Base-by-base conservation (phyloP, 1,140 invertebrate genomes). In the Papilio polyxenes region DNA sequence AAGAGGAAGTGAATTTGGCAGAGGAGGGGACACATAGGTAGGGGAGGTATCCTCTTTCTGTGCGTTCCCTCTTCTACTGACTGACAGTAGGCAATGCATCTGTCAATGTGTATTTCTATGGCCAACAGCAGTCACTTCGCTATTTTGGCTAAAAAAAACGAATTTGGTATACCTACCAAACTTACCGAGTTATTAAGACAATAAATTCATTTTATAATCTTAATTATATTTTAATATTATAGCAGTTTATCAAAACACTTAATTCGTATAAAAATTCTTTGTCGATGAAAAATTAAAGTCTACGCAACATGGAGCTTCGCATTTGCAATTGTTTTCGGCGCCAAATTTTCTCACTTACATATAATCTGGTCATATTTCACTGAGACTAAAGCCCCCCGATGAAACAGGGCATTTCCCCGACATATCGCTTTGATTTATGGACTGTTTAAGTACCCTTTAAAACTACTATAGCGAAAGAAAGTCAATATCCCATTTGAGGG, bases 391-490 rank as follows among this genome's bases (percentile, higher is more conserved):
- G 85, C 90, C 82, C 40, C 85, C 83, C 92, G 89, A 92, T 92
- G 92, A 94, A 92, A 93, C 89, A 89, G 88, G 91, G 91, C 86
- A 89, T 89, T 92, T 90, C 85, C 83, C 84, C 87, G 91, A 91
- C 92, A 91, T 93, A 93, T 94, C 92, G 88, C 81, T 89, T 89
- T 94, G 92, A 94, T 93, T 94, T 94, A 93, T 93, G 87, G 85
- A 92, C 89, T 92, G 87, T 90, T 89, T 91, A 93, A 93, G 90
- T 89, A 91, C 92, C 91, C 88, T 90, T 93, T 92, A 90, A 92
- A 93, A 92, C 90, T 90, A 92, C 90, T 90, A 92, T 89, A 85
- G 86, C 78, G 78, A 81, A 88, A 88, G 87, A 88, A 88, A 89
- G 88, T 87, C 87, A 88, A 90, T 91, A 89, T 88, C 81, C 84